A percentile compares a stretch with the other conserved stretches of the same genome.
These are phyloP conservation scores for Pinctada fucata DNA, from an alignment of 2,888 invertebrate genomes.

Conservation along the genomic window DNA sequence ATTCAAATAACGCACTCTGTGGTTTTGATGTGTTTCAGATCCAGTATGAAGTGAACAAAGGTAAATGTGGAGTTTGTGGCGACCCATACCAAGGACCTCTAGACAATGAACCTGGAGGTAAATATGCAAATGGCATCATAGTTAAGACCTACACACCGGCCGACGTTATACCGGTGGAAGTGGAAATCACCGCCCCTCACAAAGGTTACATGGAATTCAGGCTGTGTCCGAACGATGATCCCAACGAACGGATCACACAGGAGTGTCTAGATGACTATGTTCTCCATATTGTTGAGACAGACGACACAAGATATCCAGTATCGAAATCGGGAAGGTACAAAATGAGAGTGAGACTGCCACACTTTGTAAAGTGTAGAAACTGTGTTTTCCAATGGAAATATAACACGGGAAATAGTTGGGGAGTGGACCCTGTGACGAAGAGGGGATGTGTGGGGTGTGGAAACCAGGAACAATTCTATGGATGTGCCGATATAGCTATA, in stretches of 20 bases:
- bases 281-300: conserved; percentile 48
- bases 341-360: conserved; percentile 58
- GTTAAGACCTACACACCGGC: conserved; percentile 70
- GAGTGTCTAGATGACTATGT: conserved; percentile 67
- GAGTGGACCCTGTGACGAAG: conserved; percentile 52
- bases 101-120: conserved; percentile 73
- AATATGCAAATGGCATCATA: conserved; percentile 73
- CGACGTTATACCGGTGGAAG: conserved; percentile 68
- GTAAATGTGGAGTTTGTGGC: conserved; percentile 93
- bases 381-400: conserved; percentile 71
- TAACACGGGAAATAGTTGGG: conserved; percentile 71
- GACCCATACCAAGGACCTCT: conserved; percentile 83
- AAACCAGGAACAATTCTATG: conserved; percentile 69
- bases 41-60: conserved; percentile 76
- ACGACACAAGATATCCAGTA: conserved; percentile 49
- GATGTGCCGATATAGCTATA: conserved; percentile 68
- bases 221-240: conserved; percentile 69
- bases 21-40: conserved; percentile 50
- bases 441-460: conserved; percentile 65
- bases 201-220: conserved; percentile 74
- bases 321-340: conserved; percentile 48
- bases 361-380: conserved; percentile 54
- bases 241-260: conserved; percentile 60
- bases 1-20: no score
- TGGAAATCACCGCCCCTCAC: conserved; percentile 75